A percentile compares a stretch with the other conserved stretches of the same genome.
Evolutionary conservation across 2,888 invertebrate species (phyloP).

Genomic region (Paralinhomoeus sp.): DNA sequence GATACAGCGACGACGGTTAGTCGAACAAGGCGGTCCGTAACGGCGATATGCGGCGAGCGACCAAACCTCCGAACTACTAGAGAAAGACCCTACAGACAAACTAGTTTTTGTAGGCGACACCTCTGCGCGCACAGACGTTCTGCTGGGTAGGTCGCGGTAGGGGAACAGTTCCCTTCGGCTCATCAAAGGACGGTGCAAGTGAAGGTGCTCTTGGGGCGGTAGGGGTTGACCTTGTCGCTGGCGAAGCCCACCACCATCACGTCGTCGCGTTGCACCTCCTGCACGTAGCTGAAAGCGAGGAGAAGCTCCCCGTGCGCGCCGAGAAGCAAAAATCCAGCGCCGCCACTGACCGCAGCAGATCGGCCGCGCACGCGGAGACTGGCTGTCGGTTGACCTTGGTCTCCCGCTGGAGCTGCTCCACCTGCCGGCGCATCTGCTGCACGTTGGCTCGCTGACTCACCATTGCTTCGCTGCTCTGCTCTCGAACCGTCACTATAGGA

Average conservation of each 20-base stretch:
- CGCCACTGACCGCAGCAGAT: neutral
- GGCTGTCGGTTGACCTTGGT: neutral
- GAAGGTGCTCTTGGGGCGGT: neutral
- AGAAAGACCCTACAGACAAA: no score
- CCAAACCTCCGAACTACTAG: no score
- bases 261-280: neutral
- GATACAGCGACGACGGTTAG: no score
- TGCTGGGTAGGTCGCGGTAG: no score
- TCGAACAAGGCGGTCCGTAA: no score
- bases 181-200: neutral
- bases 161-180: no score
- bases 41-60: no score
- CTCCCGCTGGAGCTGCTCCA: neutral
- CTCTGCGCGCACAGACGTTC: no score
- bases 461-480: no score
- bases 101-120: no score
- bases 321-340: neutral
- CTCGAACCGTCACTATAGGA: no score
- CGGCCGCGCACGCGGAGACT: neutral
- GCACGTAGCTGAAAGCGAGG: neutral
- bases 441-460: no score
- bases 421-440: neutral
- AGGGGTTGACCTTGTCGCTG: neutral
- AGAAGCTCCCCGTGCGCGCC: neutral
- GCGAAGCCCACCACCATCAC: neutral